phyloP scores from a whole-genome alignment of 2,113 vertebrate species.

The Leptodactylus fuscus region DNA sequence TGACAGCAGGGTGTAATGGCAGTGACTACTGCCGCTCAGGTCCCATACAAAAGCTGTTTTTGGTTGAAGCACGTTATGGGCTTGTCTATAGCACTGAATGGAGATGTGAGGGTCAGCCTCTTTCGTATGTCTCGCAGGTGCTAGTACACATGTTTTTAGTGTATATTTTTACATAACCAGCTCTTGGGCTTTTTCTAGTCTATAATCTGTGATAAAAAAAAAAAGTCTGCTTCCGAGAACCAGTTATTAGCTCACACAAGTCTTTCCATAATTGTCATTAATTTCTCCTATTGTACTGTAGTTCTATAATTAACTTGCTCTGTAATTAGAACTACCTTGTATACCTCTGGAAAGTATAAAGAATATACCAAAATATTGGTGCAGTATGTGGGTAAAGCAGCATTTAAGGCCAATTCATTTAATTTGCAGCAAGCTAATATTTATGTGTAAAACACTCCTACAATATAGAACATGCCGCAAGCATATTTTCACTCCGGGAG shows the following conservation, averaged over 20 bases:
- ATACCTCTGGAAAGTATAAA: conserved; percentile 65
- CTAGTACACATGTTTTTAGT: neutral
- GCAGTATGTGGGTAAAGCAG: conserved; percentile 26
- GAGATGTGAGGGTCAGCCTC: neutral
- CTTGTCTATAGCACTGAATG: no score
- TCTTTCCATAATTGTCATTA: conserved; percentile 80
- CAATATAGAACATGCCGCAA: neutral
- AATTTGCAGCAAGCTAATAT: conserved; percentile 18
- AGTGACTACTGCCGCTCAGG: no score
- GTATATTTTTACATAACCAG: neutral
- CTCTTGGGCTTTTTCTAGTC: conserved; percentile 61
- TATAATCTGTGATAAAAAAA: conserved; percentile 70
- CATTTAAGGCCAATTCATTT: conserved; percentile 21
- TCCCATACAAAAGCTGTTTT: no score
- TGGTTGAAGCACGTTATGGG: no score
- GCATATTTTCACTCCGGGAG: neutral
- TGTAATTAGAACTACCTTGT: conserved; percentile 75
- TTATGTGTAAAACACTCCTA: neutral
- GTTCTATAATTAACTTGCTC: conserved; percentile 75
- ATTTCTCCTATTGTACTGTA: conserved; percentile 76
- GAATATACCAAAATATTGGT: conserved; percentile 42
- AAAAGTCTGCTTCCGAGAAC: conserved; percentile 74
- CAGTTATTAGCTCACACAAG: conserved; percentile 78
- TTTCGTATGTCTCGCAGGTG: neutral
- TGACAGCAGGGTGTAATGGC: no score